These are phyloP conservation scores for Phacellophora camtschatica DNA, from an alignment of 30 jellyfish, hydroid and myxozoan genomes.

Conservation along the genomic window DNA sequence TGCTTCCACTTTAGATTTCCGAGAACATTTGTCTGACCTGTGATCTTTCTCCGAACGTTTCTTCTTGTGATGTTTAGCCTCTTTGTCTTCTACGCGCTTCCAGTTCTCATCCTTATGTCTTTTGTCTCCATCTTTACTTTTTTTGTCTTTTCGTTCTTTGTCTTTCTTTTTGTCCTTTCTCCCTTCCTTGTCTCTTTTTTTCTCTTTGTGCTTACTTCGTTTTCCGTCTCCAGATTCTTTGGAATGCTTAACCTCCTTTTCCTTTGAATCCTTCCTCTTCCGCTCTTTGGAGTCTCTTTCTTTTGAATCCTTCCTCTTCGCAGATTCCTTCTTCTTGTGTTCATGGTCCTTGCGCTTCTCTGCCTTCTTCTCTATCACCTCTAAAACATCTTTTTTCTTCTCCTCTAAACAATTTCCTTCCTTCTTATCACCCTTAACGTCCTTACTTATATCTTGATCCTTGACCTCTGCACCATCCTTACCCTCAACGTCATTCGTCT, in stretches of 20 bases:
- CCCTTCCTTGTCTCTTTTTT: background rate
- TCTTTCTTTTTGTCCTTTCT: slow-evolving; percentile 26
- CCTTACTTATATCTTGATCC: background rate
- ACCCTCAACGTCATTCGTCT: background rate
- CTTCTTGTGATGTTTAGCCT: slow-evolving; percentile 25
- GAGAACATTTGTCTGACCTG: slow-evolving; percentile 9
- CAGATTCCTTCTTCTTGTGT: background rate
- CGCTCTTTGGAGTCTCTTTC: background rate
- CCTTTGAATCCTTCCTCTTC: too few relatives aligned
- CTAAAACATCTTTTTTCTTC: background rate
- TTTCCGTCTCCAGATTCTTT: background rate
- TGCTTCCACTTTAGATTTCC: slow-evolving; percentile 26
- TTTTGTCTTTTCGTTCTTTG: background rate
- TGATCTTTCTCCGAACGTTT: slow-evolving; percentile 32
- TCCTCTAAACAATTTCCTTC: slow-evolving; percentile 13
- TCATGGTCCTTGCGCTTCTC: background rate
- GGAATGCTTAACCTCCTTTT: too few relatives aligned
- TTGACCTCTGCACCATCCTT: background rate
- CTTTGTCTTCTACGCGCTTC: slow-evolving; percentile 6
- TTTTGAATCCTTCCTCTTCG: background rate
- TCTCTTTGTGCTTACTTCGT: background rate
- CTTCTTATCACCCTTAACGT: background rate
- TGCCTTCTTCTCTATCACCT: background rate
- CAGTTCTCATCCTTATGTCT: background rate
- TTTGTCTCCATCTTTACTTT: slow-evolving; percentile 1